Evolutionary conservation across 2,113 vertebrate genomes (phyloP), one percentile per base, ranked within the genome.

Genomic region (Pseudorectes ferrugineus): DNA sequence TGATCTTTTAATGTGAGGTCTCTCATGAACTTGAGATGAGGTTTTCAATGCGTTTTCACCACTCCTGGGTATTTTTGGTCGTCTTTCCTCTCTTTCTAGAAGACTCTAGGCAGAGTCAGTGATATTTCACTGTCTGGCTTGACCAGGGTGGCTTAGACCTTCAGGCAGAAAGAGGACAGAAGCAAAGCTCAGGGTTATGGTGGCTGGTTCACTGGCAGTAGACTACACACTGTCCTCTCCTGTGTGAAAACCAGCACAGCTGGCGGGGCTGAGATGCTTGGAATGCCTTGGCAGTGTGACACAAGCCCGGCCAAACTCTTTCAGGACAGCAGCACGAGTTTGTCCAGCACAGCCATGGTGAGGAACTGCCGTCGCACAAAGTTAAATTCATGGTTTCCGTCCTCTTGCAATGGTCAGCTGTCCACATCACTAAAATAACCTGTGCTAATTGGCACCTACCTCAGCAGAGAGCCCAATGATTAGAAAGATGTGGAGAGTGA

Each of bases 401-500:
- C 55, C 61, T 75, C 65, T 58, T 70, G 46, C 54, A 63, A 55
- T 94, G 89, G 93, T 95, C 94, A 96, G 58, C 36, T 85, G 94
- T 96, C 93, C 95, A 96, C 67, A 85, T 79, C 89, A 93, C 63
- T 94, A 31, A 93, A 95, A 92, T 88, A 94, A 80, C 76, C 55
- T 33, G 54, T 84, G 59, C 76, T 96, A 96, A 96, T 94, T 95
- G 89, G 92, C 83, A 88, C 76, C 67, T 94, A 61, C 52, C 86
- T 93, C 94, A 90, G 91, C 91, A 80, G 88, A 90, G 48, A 88
- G 76, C 43, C 73, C 76, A 80, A 91, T 97, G 94, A 95, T 96
- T 93, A 94, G 85, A 97, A 96, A 94, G 83, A 90, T 73, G 75
- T 62, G 45, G 79, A 88, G 63, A 75, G 92, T 88, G 92, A 96